Evolutionary conservation across 2,888 invertebrate species (phyloP).

Genomic region (Cerceris ruficornis): DNA sequence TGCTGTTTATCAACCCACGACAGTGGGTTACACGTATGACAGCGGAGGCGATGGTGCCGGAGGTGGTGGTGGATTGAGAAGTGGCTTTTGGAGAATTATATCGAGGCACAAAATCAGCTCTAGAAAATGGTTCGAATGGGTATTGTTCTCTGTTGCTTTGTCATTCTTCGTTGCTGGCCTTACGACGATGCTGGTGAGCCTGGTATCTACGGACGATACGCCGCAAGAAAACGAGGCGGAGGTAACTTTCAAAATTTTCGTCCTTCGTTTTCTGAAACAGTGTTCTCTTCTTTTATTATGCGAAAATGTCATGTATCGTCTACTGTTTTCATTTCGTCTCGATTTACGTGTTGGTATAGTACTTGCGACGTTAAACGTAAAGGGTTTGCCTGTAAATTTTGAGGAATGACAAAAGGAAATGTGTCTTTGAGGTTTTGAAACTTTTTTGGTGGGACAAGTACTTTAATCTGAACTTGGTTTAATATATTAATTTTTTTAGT

Average conservation of each 20-base stretch:
- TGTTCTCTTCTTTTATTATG: too few relatives aligned
- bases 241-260: constrained; percentile 38
- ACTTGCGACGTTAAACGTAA: too few relatives aligned
- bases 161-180: constrained; percentile 77
- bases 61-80: constrained; percentile 70
- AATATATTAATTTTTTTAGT: too few relatives aligned
- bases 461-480: too few relatives aligned
- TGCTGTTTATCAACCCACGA: constrained; percentile 80
- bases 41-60: constrained; percentile 73
- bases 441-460: too few relatives aligned
- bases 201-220: constrained; percentile 67
- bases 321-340: neutral
- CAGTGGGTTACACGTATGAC: constrained; percentile 80
- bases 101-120: constrained; percentile 78
- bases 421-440: too few relatives aligned
- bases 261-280: too few relatives aligned
- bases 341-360: too few relatives aligned
- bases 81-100: constrained; percentile 76
- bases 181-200: constrained; percentile 74
- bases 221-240: constrained; percentile 27
- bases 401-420: too few relatives aligned
- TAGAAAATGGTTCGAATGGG: constrained; percentile 79
- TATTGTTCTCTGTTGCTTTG: constrained; percentile 74
- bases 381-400: too few relatives aligned
- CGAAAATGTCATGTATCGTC: too few relatives aligned